A percentile compares a stretch with the other conserved stretches of the same genome.
phyloP scores from a whole-genome alignment of 2,888 invertebrate genomes.

The Dasysyrphus albostriatus region DNA sequence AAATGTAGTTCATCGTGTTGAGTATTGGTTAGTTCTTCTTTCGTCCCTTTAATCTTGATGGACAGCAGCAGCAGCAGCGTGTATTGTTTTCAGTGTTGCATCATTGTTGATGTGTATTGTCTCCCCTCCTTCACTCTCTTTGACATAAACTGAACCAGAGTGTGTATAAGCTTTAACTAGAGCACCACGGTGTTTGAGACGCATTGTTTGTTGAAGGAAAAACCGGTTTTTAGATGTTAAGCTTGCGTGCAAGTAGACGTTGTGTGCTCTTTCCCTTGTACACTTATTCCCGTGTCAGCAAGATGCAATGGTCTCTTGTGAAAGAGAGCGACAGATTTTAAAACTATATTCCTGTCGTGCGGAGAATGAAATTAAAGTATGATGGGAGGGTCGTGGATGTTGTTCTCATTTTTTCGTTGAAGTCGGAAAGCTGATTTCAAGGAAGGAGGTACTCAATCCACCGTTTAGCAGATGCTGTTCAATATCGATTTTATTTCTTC shows the following conservation, averaged over 20 bases:
- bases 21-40: no score
- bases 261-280: constrained; percentile 7
- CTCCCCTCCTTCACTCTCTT: constrained; percentile 2
- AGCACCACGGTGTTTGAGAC: background rate
- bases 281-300: constrained; percentile 2
- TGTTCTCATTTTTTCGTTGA: constrained; percentile 2
- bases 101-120: constrained; percentile 13
- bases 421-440: background rate
- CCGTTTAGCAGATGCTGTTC: background rate
- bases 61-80: no score
- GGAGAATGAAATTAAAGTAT: background rate
- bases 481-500: background rate
- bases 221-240: background rate
- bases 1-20: constrained; percentile 12
- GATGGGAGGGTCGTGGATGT: background rate
- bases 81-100: constrained; percentile 9
- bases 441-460: constrained; percentile 1
- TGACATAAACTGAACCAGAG: constrained; percentile 16
- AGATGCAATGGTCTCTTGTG: no score
- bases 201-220: no score
- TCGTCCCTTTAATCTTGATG: no score
- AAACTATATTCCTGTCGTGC: background rate
- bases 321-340: no score
- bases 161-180: background rate
- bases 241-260: constrained; percentile 2